Percentiles rank a stretch among this genome's conserved stretches.
Evolutionary conservation across 2,113 vertebrate genomes (phyloP).

Genomic region (Eupsittula cactorum): DNA sequence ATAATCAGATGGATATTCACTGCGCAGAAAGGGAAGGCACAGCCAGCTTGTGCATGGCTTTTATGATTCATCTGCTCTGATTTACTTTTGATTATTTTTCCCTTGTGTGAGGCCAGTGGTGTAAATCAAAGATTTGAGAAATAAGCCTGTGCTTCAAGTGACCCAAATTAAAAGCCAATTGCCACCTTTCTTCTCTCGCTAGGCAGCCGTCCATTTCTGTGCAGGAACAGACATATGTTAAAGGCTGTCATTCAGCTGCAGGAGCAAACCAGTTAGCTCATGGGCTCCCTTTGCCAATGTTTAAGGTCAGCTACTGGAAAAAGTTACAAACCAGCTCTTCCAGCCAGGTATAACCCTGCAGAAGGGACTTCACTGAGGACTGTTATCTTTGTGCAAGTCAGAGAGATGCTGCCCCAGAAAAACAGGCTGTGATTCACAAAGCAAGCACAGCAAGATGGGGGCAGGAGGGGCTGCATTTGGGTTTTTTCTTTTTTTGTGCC

Average conservation of each 20-base stretch:
- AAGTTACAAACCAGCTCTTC: not conserved
- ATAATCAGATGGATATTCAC: not conserved
- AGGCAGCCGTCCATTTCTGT: not conserved
- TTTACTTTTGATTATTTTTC: constrained; percentile 40
- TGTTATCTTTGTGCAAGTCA: not conserved
- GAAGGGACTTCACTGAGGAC: not conserved
- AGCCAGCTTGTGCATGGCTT: not conserved
- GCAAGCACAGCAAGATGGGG: not conserved
- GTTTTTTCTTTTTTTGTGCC: too few species aligned
- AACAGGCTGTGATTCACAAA: not conserved
- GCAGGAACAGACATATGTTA: not conserved
- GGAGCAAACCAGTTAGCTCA: not conserved
- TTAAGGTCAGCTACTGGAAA: constrained; percentile 51
- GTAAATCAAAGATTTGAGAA: constrained; percentile 47
- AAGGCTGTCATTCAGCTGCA: not conserved
- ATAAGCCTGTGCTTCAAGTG: not conserved
- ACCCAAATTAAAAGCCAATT: constrained; percentile 27
- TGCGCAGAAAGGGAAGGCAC: not conserved
- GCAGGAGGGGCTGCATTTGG: not conserved
- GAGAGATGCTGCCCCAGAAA: not conserved
- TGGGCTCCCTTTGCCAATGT: not conserved
- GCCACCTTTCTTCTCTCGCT: not conserved
- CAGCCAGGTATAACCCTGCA: constrained; percentile 14
- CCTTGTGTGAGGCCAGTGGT: not conserved
- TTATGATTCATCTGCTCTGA: constrained; percentile 22